Evolutionary conservation across 2,888 invertebrate species (phyloP).

Genomic region (Prosapia bicincta): DNA sequence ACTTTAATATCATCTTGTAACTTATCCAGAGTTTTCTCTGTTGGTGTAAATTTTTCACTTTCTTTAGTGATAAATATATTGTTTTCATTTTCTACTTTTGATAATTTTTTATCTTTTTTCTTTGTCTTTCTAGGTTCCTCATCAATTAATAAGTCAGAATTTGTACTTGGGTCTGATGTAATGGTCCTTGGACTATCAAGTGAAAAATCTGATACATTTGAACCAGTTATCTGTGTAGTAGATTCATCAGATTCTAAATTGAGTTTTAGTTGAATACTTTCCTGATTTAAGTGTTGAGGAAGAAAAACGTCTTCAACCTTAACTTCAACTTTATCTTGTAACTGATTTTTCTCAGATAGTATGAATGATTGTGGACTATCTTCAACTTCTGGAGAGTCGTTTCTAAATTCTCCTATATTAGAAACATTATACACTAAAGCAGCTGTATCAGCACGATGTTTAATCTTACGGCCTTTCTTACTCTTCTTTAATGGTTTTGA

Average conservation of each 20-base stretch:
- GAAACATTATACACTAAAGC: not conserved
- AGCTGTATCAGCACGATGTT: constrained; percentile 22
- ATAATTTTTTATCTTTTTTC: not conserved
- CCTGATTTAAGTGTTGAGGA: not conserved
- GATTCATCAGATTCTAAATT: not conserved
- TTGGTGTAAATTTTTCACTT: not conserved
- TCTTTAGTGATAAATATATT: not conserved
- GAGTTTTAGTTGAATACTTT: not conserved
- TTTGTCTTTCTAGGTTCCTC: not conserved
- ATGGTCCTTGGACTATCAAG: not conserved
- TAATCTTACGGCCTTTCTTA: constrained; percentile 16
- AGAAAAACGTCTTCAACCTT: not conserved
- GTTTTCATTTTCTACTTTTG: not conserved
- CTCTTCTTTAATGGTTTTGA: not conserved
- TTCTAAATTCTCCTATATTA: constrained; percentile 13
- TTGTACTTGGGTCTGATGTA: not conserved
- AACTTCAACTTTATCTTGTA: not conserved
- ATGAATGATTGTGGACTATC: not conserved
- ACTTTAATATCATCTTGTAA: not conserved
- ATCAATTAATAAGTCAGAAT: not conserved
- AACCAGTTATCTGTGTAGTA: not conserved
- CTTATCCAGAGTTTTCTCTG: not conserved
- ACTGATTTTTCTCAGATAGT: not conserved
- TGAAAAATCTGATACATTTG: not conserved
- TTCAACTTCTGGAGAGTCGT: constrained; percentile 6